phyloP scores from a whole-genome alignment of 1,140 invertebrate genomes.

The Drosophila prosaltans region DNA sequence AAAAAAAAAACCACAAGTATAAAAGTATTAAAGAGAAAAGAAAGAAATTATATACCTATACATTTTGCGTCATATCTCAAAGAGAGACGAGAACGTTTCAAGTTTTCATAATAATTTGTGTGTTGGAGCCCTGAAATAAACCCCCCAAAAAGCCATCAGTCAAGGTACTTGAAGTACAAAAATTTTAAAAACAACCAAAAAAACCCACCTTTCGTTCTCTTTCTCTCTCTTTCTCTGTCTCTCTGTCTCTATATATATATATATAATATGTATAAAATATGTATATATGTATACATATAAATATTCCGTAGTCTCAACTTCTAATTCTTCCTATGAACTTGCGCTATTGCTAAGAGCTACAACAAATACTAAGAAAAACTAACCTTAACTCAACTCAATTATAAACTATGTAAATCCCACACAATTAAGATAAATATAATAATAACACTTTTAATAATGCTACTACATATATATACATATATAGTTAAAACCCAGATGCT shows the following conservation, averaged over 20 bases:
- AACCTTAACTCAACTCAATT: constrained; percentile 13
- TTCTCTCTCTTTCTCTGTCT: constrained; percentile 43
- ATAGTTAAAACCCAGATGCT: neutral
- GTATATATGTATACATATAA: constrained; percentile 4
- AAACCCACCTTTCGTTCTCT: constrained; percentile 51
- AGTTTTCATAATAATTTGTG: constrained; percentile 8
- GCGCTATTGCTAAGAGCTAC: constrained; percentile 35
- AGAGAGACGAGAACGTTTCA: constrained; percentile 20
- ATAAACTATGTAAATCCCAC: constrained; percentile 12
- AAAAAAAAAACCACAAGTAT: constrained; percentile 32
- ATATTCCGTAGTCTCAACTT: constrained; percentile 42
- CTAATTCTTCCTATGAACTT: constrained; percentile 31
- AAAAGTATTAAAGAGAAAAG: constrained; percentile 30
- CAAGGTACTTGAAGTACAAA: constrained; percentile 65
- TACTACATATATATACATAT: neutral
- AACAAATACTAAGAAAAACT: constrained; percentile 32
- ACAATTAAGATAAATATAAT: neutral
- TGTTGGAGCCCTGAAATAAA: constrained; percentile 3
- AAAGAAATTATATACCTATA: constrained; percentile 35
- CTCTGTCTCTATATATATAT: constrained; percentile 20
- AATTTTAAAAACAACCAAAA: neutral
- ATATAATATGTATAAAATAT: neutral
- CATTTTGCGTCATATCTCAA: constrained; percentile 42
- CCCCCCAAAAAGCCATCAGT: constrained; percentile 39
- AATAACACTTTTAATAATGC: constrained; percentile 18